phyloP scores from a whole-genome alignment of 2,888 invertebrate species.

The Oxycera nigricornis region DNA sequence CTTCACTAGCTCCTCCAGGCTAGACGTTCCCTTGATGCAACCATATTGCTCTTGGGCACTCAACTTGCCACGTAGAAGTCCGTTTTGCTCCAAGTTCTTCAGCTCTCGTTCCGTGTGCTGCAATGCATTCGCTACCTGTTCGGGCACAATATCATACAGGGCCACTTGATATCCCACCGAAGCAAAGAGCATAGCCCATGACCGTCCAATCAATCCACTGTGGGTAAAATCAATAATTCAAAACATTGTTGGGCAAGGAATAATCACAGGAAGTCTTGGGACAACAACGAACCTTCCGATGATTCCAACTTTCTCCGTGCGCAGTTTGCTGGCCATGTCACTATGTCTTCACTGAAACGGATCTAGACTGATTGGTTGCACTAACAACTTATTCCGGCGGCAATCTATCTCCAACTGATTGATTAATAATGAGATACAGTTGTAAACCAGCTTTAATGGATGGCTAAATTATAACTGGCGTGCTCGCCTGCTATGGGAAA shows the following conservation, averaged over 20 bases:
- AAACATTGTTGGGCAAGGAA: not conserved
- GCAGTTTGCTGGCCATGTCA: conserved; percentile 1
- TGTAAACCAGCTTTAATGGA: not conserved
- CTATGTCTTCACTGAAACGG: not conserved
- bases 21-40: conserved; percentile 77
- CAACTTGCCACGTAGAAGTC: conserved; percentile 78
- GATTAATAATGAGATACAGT: not conserved
- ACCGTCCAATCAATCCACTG: conserved; percentile 94
- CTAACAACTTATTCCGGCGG: not conserved
- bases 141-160: conserved; percentile 82
- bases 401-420: not conserved
- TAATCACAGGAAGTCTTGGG: too few species aligned
- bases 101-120: conserved; percentile 77
- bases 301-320: conserved; percentile 30
- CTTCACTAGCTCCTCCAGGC: conserved; percentile 74
- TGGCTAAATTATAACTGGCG: not conserved
- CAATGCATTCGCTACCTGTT: conserved; percentile 78
- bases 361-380: not conserved
- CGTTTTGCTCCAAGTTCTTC: conserved; percentile 71
- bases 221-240: conserved; percentile 51
- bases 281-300: conserved; percentile 49
- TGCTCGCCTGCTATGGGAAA: not conserved
- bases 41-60: conserved; percentile 76
- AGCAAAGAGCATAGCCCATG: conserved; percentile 97
- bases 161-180: conserved; percentile 88